Percentiles rank a stretch among this genome's conserved stretches.
These are phyloP conservation scores for Sebastes taczanowskii DNA, from an alignment of 2,797 vertebrate species.

Conservation along the genomic window DNA sequence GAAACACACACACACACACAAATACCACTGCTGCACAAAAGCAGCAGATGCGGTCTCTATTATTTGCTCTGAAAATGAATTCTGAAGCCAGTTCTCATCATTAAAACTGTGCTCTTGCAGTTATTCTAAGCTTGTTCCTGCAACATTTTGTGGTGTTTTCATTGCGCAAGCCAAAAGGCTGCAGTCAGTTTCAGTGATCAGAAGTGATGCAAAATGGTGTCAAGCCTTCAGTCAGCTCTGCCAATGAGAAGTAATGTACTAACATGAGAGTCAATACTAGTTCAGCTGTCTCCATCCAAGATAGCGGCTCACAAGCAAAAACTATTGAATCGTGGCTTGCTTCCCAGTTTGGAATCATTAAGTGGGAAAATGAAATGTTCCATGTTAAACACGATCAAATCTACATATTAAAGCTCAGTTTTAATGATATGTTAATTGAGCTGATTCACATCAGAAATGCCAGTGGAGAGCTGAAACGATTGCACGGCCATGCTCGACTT, in stretches of 20 bases:
- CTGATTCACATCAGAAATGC: not conserved
- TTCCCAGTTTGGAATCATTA: not conserved
- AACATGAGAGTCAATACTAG: not conserved
- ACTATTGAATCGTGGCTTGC: not conserved
- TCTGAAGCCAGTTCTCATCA: conserved; percentile 8
- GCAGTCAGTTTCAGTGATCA: conserved; percentile 14
- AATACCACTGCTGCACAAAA: not conserved
- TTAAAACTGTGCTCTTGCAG: conserved; percentile 3
- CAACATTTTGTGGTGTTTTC: conserved; percentile 3
- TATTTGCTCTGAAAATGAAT: conserved; percentile 25
- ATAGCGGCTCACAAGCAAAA: not conserved
- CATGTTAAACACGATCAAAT: not conserved
- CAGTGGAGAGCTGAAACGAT: not conserved
- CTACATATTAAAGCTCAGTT: not conserved
- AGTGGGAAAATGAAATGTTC: not conserved
- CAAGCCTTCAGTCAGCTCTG: conserved; percentile 11
- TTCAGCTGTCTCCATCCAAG: not conserved
- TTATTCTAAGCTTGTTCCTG: conserved; percentile 15
- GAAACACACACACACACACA: not conserved
- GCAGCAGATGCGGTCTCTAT: conserved; percentile 14
- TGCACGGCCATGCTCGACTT: not conserved
- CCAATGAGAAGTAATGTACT: conserved; percentile 6
- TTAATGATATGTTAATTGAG: not conserved
- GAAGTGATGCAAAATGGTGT: conserved; percentile 16
- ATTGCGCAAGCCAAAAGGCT: not conserved